These are phyloP conservation scores for Bubo scandiacus DNA, from an alignment of 2,113 vertebrate species.

Conservation along the genomic window DNA sequence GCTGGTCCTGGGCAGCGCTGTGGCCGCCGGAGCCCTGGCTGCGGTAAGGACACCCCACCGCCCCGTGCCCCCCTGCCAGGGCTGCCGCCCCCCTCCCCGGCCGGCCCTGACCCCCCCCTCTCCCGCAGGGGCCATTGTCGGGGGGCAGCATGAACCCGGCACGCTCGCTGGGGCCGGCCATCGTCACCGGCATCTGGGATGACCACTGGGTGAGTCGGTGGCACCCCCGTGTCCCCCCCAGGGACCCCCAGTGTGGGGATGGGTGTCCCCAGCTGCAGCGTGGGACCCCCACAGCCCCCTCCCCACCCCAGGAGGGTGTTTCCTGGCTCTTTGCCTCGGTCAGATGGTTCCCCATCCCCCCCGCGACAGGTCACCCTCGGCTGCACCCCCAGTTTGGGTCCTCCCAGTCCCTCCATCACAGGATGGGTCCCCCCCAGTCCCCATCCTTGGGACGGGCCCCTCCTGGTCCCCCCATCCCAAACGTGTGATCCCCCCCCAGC, in stretches of 20 bases:
- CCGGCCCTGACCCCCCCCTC: not conserved
- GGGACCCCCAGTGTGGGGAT: not conserved
- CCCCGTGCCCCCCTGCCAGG: fast-evolving
- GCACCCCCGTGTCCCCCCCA: fast-evolving
- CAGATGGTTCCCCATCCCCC: too few species aligned
- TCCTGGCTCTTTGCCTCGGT: not conserved
- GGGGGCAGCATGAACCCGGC: slow-evolving; percentile 84
- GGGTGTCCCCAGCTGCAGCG: not conserved
- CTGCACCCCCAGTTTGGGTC: not conserved
- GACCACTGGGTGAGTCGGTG: slow-evolving; percentile 79
- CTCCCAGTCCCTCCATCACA: not conserved
- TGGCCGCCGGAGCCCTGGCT: slow-evolving; percentile 74
- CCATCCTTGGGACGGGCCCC: not conserved
- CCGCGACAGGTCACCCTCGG: too few species aligned
- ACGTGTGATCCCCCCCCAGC: fast-evolving
- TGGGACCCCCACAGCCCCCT: fast-evolving
- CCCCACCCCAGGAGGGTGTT: fast-evolving
- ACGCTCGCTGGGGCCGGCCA: slow-evolving; percentile 77
- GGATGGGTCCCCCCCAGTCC: not conserved
- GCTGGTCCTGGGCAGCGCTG: slow-evolving; percentile 79
- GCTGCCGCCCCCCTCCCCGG: fast-evolving
- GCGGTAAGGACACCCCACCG: slow-evolving; percentile 61
- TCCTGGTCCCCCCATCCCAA: not conserved
- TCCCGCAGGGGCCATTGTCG: slow-evolving; percentile 75
- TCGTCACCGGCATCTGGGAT: slow-evolving; percentile 83